Evolutionary conservation across 2,113 vertebrate genomes (phyloP), one percentile per base, ranked within the genome.

Genomic region (Cariama cristata): DNA sequence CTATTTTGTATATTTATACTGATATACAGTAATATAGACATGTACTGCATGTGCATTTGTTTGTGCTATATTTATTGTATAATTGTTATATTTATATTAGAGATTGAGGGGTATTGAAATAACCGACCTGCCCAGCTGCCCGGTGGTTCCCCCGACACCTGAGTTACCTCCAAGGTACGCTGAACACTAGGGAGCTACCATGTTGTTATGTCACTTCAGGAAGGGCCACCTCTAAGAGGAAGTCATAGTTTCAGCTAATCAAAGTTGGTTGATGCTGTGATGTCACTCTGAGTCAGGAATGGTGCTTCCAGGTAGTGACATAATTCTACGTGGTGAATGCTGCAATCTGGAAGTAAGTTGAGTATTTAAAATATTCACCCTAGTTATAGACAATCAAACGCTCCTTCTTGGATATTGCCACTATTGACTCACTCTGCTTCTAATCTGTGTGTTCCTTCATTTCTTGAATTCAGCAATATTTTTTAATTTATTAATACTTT

Each of bases 21-120:
- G 90, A 91, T 97, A 92, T 93, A 96, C 76, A 87, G 80, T 97
- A 85, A 94, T 97, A 87, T 97, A 91, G 87, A 86, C 93, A 79
- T 97, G 60, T 96, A 91, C 96, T 97, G 79, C 96, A 88, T 98
- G 77, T 97, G 92, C 92, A 79, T 98, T 94, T 97, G 33, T 98
- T 96, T 96, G 95, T 98, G 85, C 98, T 98, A 97, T 98, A 98
- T 98, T 98, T 98, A 98, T 97, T 96, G 97, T 98, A 98, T 98
- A 94, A 98, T 97, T 98, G 97, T 98, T 98, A 98, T 98, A 98
- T 98, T 98, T 98, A 98, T 86, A 98, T 98, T 97, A 98, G 98
- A 98, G 98, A 98, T 98, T 98, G 98, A 98, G 98, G 98, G 98
- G 98, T 98, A 98, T 98, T 98, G 98, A 98, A 98, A 98, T 98